phyloP scores from a whole-genome alignment of 2,797 vertebrate species.

The Carapus acus region DNA sequence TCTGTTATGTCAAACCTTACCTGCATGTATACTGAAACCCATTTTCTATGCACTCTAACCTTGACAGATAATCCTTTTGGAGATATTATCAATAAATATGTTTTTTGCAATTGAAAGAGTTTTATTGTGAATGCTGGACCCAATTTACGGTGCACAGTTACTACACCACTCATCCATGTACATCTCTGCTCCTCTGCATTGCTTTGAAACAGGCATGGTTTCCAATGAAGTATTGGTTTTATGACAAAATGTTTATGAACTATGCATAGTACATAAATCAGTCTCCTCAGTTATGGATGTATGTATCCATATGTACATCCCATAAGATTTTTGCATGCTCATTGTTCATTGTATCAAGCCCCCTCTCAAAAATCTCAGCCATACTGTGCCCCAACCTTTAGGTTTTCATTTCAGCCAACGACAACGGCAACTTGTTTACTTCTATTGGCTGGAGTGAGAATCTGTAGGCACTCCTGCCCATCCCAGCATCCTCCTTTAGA shows the following conservation, averaged over 20 bases:
- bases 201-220: conserved; percentile 67
- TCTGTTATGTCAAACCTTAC: conserved; percentile 6
- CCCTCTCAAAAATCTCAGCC: neutral
- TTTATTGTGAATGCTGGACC: conserved; percentile 2
- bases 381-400: neutral
- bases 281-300: too few relatives aligned
- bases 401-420: neutral
- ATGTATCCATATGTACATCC: too few relatives aligned
- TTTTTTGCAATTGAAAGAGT: conserved; percentile 4
- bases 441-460: neutral
- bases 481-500: neutral
- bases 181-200: conserved; percentile 61
- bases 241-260: neutral
- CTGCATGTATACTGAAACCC: conserved; percentile 32
- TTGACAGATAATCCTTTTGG: neutral
- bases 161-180: conserved; percentile 1
- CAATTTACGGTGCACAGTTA: neutral
- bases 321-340: too few relatives aligned
- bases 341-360: neutral
- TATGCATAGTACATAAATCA: too few relatives aligned
- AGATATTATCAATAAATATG: conserved; percentile 9
- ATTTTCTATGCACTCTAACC: neutral
- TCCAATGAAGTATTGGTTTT: conserved; percentile 33
- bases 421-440: conserved; percentile 11
- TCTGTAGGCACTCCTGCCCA: conserved; percentile 14